Percentiles rank a stretch among this genome's conserved stretches.
phyloP scores from a whole-genome alignment of 1,140 invertebrate genomes.

The Drosophila bocki region DNA sequence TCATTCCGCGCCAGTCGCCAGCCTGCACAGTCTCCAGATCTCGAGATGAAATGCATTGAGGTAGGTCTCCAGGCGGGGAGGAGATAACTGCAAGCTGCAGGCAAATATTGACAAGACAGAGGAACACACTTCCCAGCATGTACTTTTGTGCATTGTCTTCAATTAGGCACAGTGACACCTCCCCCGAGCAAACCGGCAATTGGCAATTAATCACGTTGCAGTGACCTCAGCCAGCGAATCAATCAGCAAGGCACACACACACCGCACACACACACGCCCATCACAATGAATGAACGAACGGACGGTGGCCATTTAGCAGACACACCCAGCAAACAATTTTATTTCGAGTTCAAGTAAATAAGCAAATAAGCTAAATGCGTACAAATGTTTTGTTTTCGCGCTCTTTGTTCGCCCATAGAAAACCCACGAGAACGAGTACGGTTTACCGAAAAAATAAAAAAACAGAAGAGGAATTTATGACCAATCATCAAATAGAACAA shows the following conservation, averaged over 20 bases:
- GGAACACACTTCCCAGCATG: neutral
- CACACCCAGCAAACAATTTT: slow-evolving; percentile 80
- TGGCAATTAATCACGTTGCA: slow-evolving; percentile 76
- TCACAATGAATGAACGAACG: slow-evolving; percentile 43
- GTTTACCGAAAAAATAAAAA: slow-evolving; percentile 12
- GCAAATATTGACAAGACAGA: slow-evolving; percentile 36
- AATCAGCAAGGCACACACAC: slow-evolving; percentile 55
- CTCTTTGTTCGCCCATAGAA: slow-evolving; percentile 35
- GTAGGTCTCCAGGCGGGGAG: slow-evolving; percentile 37
- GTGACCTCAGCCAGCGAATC: slow-evolving; percentile 79
- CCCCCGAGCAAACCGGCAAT: slow-evolving; percentile 29
- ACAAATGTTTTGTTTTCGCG: slow-evolving; percentile 60
- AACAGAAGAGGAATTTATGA: slow-evolving; percentile 29
- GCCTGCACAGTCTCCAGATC: slow-evolving; percentile 9
- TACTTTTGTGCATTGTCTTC: slow-evolving; percentile 38
- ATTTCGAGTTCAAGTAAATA: slow-evolving; percentile 76
- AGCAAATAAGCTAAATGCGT: slow-evolving; percentile 69
- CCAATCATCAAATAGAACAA: slow-evolving; percentile 57
- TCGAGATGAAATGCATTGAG: slow-evolving; percentile 50
- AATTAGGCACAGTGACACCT: slow-evolving; percentile 50
- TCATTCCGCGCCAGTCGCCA: slow-evolving; percentile 17
- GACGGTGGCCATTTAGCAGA: slow-evolving; percentile 78
- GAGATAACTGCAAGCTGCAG: slow-evolving; percentile 23
- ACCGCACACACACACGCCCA: slow-evolving; percentile 31
- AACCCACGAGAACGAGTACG: neutral